Base-by-base conservation (phyloP, 2,888 invertebrate genomes). In the Ormia ochracea region DNA sequence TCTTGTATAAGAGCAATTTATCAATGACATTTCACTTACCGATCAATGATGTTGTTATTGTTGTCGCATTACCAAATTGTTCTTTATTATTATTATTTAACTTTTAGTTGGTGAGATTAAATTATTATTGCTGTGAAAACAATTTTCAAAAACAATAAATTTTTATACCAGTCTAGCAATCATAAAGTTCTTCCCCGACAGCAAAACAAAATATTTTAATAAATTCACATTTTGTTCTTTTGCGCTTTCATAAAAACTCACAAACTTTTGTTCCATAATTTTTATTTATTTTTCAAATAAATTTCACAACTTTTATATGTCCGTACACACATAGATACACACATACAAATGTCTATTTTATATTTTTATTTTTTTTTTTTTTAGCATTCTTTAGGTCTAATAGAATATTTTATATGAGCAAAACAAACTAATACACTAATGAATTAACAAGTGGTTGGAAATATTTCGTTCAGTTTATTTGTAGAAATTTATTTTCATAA, bases 361-460 rank as follows among this genome's bases (percentile, higher is more conserved):
- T n/a, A n/a, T n/a, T n/a, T n/a, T n/a, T n/a, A n/a, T n/a, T n/a
- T n/a, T n/a, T n/a, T n/a, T n/a, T 43, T 58, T 17, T 50, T 17
- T 33, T 6, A 14, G 19, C 26, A 52, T 65, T 36, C 17, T 26
- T 17, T 19, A 26, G 23, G 2, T 66, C 41, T 50, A 54, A 69
- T 45, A 43, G 26, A 52, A 56, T 48, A 68, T 54, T 31, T n/a
- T 48, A 5, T 41, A 17, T 17, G 17, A 28, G 43, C n/a, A 48
- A 52, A 14, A 52, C n/a, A 48, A 52, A 14, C 17, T 28, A 28
- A 48, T 54, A 31, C 48, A 31, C 41, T 76, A 43, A 23, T 48
- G 45, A 45, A 48, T 63, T 69, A 63, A 48, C 48, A 69, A 76
- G 69, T 76, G 76, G 69, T 41, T 69, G 28, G 41, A 69, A 69